Evolutionary conservation across 2,888 invertebrate genomes (phyloP).

Genomic region (Drosophila suboccidentalis): DNA sequence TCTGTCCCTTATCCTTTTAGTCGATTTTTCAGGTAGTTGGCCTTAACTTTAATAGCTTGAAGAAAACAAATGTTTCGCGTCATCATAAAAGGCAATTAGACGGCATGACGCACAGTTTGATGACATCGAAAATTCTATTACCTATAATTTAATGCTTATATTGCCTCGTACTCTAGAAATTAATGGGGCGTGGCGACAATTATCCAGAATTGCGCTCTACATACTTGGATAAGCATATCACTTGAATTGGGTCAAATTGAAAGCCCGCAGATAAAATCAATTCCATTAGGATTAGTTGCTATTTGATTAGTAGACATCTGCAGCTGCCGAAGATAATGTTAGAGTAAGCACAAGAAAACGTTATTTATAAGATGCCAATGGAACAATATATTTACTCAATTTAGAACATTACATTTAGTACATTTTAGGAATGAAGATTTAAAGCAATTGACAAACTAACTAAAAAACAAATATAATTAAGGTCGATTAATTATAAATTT

Average conservation of each 20-base stretch:
- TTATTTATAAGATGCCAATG: background rate
- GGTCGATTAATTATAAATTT: background rate
- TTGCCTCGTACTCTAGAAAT: slow-evolving; percentile 40
- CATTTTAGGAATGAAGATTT: background rate
- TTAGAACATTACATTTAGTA: background rate
- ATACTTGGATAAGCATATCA: background rate
- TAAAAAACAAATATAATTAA: background rate
- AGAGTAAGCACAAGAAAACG: background rate
- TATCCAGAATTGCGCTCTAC: slow-evolving; percentile 37
- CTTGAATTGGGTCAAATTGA: background rate
- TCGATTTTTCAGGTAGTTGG: slow-evolving; percentile 62
- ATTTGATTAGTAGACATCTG: slow-evolving; percentile 10
- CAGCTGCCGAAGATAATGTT: background rate
- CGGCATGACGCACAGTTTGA: slow-evolving; percentile 65
- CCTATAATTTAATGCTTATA: slow-evolving; percentile 40
- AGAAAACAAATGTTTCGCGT: slow-evolving; percentile 61
- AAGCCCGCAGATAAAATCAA: slow-evolving; percentile 22
- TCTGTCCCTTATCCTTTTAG: slow-evolving; percentile 48
- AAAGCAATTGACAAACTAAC: background rate
- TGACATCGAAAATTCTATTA: slow-evolving; percentile 63
- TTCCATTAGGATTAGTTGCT: slow-evolving; percentile 23
- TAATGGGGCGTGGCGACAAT: slow-evolving; percentile 71
- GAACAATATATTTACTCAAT: background rate
- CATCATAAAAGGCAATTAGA: slow-evolving; percentile 70
- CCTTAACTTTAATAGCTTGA: slow-evolving; percentile 31